Evolutionary conservation across 2,888 invertebrate genomes (phyloP).

Genomic region (Drosophila histrio): DNA sequence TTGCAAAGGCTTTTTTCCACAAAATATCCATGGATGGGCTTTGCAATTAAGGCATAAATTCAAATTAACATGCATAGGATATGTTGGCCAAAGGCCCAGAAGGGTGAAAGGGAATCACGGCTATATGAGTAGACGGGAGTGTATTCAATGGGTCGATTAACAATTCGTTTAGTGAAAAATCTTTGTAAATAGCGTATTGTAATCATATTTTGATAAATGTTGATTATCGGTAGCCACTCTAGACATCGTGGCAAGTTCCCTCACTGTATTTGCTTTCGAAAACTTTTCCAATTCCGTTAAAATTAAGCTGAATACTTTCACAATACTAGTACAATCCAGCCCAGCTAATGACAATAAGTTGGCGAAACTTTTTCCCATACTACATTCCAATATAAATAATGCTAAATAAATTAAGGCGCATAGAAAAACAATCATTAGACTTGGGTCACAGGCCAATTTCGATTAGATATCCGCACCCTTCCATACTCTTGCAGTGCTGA

Average conservation of each 20-base stretch:
- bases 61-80: conserved; percentile 62
- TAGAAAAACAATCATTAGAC: conserved; percentile 76
- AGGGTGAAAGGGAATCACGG: not conserved
- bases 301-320: conserved; percentile 16
- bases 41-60: conserved; percentile 73
- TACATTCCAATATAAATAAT: conserved; percentile 56
- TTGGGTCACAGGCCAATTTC: conserved; percentile 57
- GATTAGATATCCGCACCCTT: conserved; percentile 48
- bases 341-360: conserved; percentile 37
- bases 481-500: not conserved
- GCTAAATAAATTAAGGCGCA: conserved; percentile 66
- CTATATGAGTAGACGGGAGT: not conserved
- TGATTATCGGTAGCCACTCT: conserved; percentile 9
- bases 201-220: conserved; percentile 21
- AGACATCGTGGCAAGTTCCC: not conserved
- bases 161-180: not conserved
- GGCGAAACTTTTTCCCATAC: conserved; percentile 1
- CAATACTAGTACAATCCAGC: not conserved
- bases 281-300: conserved; percentile 31
- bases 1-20: conserved; percentile 17
- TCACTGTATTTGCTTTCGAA: conserved; percentile 24
- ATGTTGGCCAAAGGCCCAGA: conserved; percentile 11
- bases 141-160: conserved; percentile 20
- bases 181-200: conserved; percentile 2
- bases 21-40: conserved; percentile 27